Conservation (phyloP, 2,797 vertebrate species). For the Dromococcyx pavoninus region DNA sequence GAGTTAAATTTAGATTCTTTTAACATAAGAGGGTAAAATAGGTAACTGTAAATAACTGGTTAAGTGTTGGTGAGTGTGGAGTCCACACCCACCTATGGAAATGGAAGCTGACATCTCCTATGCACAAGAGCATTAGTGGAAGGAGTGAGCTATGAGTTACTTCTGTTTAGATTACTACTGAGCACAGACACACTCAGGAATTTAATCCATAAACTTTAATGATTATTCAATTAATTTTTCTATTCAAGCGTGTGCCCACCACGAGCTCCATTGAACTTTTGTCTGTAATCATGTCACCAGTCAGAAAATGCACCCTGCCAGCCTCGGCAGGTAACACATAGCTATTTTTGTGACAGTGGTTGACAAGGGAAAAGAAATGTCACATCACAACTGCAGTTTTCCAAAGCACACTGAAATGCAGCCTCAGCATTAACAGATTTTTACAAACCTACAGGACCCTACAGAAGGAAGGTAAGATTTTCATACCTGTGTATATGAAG, state of each 20-base stretch:
- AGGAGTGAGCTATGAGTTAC: accelerated
- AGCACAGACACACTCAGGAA: background rate
- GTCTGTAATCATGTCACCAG: background rate
- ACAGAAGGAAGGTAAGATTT: background rate
- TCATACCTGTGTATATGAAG: accelerated
- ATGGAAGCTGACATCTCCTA: background rate
- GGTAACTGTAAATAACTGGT: background rate
- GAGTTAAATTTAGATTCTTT: background rate
- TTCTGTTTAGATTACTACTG: background rate
- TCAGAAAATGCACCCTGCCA: accelerated
- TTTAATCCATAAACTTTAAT: background rate
- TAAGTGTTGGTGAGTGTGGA: background rate
- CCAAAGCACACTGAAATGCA: accelerated
- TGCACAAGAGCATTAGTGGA: accelerated
- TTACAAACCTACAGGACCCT: background rate
- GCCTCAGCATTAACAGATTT: accelerated
- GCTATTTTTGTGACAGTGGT: background rate
- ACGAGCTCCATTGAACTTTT: background rate
- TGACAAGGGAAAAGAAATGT: background rate
- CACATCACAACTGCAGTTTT: background rate
- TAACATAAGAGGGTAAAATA: background rate
- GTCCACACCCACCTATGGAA: background rate
- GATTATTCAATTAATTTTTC: background rate
- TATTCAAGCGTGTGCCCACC: accelerated
- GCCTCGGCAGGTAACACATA: background rate